Percentiles rank a stretch among this genome's conserved stretches.
Evolutionary conservation across 2,113 vertebrate species (phyloP).

Genomic region (Phaetusa simplex): DNA sequence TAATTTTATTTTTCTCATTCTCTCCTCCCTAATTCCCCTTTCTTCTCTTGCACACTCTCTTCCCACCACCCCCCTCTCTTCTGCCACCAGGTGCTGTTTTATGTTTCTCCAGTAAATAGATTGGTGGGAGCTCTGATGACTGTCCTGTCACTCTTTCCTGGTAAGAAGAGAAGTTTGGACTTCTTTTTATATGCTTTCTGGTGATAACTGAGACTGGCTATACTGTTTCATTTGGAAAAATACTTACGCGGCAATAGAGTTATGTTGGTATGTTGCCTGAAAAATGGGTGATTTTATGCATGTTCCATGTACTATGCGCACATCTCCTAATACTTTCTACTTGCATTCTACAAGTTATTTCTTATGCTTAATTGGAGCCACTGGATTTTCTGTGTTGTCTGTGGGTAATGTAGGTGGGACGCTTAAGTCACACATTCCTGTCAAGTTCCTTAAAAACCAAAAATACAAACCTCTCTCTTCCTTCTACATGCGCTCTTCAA

Average conservation of each 20-base stretch:
- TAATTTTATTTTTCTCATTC: not conserved
- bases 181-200: not conserved
- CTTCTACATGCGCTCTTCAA: not conserved
- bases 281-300: not conserved
- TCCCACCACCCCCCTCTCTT: not conserved
- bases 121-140: slow-evolving; percentile 94
- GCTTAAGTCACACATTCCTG: not conserved
- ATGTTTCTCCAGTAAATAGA: slow-evolving; percentile 92
- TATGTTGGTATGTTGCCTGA: not conserved
- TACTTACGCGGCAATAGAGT: not conserved
- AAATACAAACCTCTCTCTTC: not conserved
- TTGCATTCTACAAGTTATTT: not conserved
- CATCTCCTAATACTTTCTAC: not conserved
- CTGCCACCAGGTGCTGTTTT: slow-evolving; percentile 84
- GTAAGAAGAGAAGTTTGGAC: slow-evolving; percentile 73
- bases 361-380: not conserved
- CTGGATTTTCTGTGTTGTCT: not conserved
- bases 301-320: not conserved
- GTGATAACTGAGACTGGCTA: not conserved
- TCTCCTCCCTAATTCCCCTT: not conserved
- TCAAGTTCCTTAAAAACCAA: not conserved
- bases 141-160: slow-evolving; percentile 93
- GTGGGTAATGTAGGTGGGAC: not conserved
- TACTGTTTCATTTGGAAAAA: not conserved
- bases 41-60: not conserved